phyloP scores from a whole-genome alignment of 2,797 vertebrate genomes.

The Anniella stebbinsi region DNA sequence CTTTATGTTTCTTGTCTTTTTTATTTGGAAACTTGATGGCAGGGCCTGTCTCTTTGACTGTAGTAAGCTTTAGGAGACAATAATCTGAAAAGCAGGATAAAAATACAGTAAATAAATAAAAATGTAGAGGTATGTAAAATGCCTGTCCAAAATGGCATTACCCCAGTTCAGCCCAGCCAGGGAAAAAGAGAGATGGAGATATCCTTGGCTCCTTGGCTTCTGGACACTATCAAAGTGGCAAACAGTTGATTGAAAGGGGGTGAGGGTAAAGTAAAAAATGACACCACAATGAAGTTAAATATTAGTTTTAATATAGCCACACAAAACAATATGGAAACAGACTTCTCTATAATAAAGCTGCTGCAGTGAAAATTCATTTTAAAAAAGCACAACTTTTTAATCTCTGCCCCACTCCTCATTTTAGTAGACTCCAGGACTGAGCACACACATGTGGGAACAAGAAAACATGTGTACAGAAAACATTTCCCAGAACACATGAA shows the following conservation, averaged over 20 bases:
- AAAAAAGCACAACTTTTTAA: not conserved
- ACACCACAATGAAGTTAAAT: not conserved
- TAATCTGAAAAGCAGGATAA: too few relatives aligned
- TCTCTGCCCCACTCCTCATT: not conserved
- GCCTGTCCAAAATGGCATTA: not conserved
- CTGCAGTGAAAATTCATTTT: not conserved
- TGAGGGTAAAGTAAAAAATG: not conserved
- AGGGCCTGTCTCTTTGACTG: too few relatives aligned
- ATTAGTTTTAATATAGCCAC: not conserved
- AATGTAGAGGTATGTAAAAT: not conserved
- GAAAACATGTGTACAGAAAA: not conserved
- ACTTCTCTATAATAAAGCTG: not conserved
- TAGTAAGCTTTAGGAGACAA: too few relatives aligned
- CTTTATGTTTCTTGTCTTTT: too few relatives aligned
- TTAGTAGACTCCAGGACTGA: not conserved
- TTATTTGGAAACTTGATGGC: too few relatives aligned
- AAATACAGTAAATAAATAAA: too few relatives aligned
- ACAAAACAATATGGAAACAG: not conserved
- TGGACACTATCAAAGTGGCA: not conserved
- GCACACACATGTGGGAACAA: not conserved
- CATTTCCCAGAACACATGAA: not conserved
- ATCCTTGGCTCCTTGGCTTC: not conserved
- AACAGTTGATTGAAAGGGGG: not conserved
- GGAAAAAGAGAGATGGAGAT: too few relatives aligned
- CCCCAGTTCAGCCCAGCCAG: not conserved